Percentiles rank a stretch among this genome's conserved stretches.
Conservation (phyloP, 2,113 vertebrate genomes). For the Channa maculata region DNA sequence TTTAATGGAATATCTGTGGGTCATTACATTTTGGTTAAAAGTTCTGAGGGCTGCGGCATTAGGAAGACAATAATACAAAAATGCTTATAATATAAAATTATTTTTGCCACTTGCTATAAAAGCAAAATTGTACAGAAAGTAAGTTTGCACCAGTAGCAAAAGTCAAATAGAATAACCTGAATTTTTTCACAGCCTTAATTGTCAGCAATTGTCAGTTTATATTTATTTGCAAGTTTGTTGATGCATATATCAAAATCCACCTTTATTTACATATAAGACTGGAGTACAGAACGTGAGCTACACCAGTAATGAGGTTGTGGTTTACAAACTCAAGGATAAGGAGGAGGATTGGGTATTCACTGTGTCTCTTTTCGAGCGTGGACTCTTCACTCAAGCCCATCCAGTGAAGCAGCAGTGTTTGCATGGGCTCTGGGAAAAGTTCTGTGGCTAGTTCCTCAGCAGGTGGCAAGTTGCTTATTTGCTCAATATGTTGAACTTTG, state of each 20-base stretch:
- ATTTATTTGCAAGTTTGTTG: background rate
- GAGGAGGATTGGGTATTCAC: slow-evolving; percentile 86
- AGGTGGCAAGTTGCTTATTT: slow-evolving; percentile 85
- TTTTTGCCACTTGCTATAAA: too few relatives aligned
- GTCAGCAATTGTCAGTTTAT: background rate
- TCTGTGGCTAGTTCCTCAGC: slow-evolving; percentile 83
- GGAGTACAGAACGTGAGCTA: slow-evolving; percentile 87
- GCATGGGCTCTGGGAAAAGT: slow-evolving; percentile 87
- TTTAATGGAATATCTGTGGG: background rate
- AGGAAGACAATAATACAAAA: background rate
- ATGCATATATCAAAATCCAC: background rate
- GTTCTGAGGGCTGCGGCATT: background rate
- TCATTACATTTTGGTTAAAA: background rate
- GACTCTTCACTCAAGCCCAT: slow-evolving; percentile 85
- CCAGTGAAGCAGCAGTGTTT: slow-evolving; percentile 84
- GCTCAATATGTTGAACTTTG: slow-evolving; percentile 85
- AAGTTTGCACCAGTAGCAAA: too few relatives aligned
- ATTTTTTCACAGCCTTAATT: too few relatives aligned
- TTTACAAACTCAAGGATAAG: slow-evolving; percentile 89
- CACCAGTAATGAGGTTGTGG: slow-evolving; percentile 88
- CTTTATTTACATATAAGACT: slow-evolving; percentile 84
- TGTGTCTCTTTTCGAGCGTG: slow-evolving; percentile 80
- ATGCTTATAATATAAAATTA: too few relatives aligned
- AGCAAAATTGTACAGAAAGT: too few relatives aligned
- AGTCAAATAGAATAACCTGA: too few relatives aligned